phyloP scores from a whole-genome alignment of 2,797 vertebrate species.

The Siniperca scherzeri region DNA sequence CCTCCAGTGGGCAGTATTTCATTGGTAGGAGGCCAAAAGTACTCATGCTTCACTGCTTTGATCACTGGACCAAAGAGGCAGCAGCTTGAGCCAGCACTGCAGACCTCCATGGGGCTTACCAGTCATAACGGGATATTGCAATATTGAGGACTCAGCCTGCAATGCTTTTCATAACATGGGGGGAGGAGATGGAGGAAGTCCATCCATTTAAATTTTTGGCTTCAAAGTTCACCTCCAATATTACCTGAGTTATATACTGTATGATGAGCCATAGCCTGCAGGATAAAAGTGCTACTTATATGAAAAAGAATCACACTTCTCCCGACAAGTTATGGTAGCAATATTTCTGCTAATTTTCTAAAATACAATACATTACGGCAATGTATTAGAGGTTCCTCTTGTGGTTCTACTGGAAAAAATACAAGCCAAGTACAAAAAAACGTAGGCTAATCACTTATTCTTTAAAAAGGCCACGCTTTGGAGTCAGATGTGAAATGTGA shows the following conservation, averaged over 20 bases:
- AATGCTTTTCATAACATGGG: slow-evolving; percentile 60
- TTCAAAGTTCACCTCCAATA: slow-evolving; percentile 61
- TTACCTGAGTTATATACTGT: slow-evolving; percentile 52
- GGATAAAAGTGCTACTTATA: slow-evolving; percentile 16
- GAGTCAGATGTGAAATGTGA: slow-evolving; percentile 23
- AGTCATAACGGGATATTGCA: slow-evolving; percentile 66
- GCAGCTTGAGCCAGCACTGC: slow-evolving; percentile 64
- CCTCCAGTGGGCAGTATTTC: slow-evolving; percentile 67
- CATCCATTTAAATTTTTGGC: slow-evolving; percentile 51
- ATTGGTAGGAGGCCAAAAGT: slow-evolving; percentile 67
- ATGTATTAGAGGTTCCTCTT: neutral
- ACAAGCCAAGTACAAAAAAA: slow-evolving; percentile 19
- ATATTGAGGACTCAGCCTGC: slow-evolving; percentile 65
- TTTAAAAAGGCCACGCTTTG: slow-evolving; percentile 6
- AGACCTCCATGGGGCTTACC: slow-evolving; percentile 65
- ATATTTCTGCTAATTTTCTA: slow-evolving; percentile 13
- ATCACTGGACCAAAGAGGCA: slow-evolving; percentile 76
- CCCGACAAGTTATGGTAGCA: neutral
- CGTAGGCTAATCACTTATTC: neutral
- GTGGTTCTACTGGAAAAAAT: slow-evolving; percentile 11
- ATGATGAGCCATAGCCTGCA: slow-evolving; percentile 51
- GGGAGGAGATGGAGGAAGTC: slow-evolving; percentile 32
- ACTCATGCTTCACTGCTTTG: slow-evolving; percentile 71
- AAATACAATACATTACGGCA: slow-evolving; percentile 10
- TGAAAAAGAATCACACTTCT: slow-evolving; percentile 19